These are phyloP conservation scores for Siphonodentalium dalli DNA, from an alignment of 2,888 invertebrate species.

Conservation along the genomic window DNA sequence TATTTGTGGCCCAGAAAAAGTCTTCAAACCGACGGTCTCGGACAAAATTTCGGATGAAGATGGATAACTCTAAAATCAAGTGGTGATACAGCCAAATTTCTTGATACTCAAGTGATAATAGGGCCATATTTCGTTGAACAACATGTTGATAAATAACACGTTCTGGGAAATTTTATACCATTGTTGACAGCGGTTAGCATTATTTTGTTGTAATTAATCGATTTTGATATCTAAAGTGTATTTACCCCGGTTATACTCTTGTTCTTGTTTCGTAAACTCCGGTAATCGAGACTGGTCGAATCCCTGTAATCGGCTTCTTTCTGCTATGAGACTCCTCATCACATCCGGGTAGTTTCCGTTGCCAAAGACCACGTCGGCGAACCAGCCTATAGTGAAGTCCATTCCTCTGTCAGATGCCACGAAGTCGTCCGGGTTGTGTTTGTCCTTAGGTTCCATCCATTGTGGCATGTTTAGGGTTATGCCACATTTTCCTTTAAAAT, in stretches of 20 bases:
- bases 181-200: conserved; percentile 43
- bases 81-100: too few relatives aligned
- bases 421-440: conserved; percentile 29
- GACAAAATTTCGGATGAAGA: too few relatives aligned
- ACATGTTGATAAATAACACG: too few relatives aligned
- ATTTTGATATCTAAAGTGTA: neutral
- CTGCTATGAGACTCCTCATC: conserved; percentile 21
- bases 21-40: too few relatives aligned
- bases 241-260: conserved; percentile 31
- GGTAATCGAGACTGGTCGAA: too few relatives aligned
- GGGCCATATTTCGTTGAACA: too few relatives aligned
- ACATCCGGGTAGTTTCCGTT: conserved; percentile 66
- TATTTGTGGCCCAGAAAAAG: too few relatives aligned
- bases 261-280: conserved; percentile 42
- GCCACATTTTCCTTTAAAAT: conserved; percentile 29
- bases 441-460: conserved; percentile 21
- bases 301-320: too few relatives aligned
- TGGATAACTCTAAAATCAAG: too few relatives aligned
- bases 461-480: conserved; percentile 27
- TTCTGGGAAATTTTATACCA: conserved; percentile 62
- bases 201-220: too few relatives aligned
- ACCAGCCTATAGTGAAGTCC: conserved; percentile 43
- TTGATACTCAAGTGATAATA: too few relatives aligned
- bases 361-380: conserved; percentile 42
- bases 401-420: conserved; percentile 24